Percentiles rank a stretch among this genome's conserved stretches.
These are phyloP conservation scores for Gymnoscelis rufifasciata DNA, from an alignment of 2,888 invertebrate genomes.

Conservation along the genomic window DNA sequence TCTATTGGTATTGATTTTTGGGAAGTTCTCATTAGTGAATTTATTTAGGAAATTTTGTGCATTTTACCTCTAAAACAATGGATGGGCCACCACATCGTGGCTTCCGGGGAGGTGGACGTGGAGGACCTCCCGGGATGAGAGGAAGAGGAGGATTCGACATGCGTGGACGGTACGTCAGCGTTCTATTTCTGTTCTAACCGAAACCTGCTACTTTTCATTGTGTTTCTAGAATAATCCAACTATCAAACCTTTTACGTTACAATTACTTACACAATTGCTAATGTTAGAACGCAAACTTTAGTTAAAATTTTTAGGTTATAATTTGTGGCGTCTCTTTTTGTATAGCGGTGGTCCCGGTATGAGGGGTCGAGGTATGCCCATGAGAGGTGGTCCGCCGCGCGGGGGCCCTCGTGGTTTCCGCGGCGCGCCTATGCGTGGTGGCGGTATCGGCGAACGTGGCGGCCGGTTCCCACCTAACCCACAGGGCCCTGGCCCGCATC, in stretches of 20 bases:
- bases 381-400: slow-evolving; percentile 54
- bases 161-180: slow-evolving; percentile 61
- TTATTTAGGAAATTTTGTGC: background rate
- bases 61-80: slow-evolving; percentile 32
- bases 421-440: slow-evolving; percentile 67
- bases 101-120: slow-evolving; percentile 68
- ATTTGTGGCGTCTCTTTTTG: background rate
- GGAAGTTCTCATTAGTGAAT: background rate
- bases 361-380: slow-evolving; percentile 64
- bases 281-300: background rate
- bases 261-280: background rate
- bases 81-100: slow-evolving; percentile 61
- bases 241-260: too few relatives aligned
- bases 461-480: slow-evolving; percentile 68
- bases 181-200: background rate
- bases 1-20: background rate
- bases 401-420: slow-evolving; percentile 68
- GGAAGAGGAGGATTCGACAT: slow-evolving; percentile 70
- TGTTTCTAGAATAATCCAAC: too few relatives aligned
- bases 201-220: too few relatives aligned
- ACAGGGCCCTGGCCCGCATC: slow-evolving; percentile 71
- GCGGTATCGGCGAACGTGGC: slow-evolving; percentile 66
- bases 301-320: background rate
- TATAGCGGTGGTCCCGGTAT: slow-evolving; percentile 61
- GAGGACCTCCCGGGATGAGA: slow-evolving; percentile 61